phyloP scores from a whole-genome alignment of 2,797 vertebrate genomes.

The Uromys caudimaculatus region DNA sequence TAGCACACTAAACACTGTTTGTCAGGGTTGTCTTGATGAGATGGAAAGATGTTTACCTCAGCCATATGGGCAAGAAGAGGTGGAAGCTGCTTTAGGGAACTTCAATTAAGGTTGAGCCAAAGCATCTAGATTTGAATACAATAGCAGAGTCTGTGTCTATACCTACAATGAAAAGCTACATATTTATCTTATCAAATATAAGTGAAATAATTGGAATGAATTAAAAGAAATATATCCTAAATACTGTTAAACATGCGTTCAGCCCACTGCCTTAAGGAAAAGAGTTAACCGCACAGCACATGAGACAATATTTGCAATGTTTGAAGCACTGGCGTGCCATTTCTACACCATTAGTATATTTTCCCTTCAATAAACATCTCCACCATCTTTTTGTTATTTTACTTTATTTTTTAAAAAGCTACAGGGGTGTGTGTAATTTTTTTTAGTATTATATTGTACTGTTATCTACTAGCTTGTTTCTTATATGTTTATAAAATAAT shows the following conservation, averaged over 20 bases:
- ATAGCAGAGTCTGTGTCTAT: not conserved
- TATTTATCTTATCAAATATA: not conserved
- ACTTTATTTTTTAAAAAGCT: not conserved
- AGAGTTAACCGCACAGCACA: no score
- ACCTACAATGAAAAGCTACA: not conserved
- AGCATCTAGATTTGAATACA: conserved; percentile 10
- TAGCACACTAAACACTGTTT: not conserved
- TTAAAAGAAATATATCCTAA: not conserved
- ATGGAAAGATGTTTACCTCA: not conserved
- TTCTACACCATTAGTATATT: not conserved
- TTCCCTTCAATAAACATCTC: not conserved
- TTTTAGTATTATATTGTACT: not conserved
- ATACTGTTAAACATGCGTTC: no score
- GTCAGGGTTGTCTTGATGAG: not conserved
- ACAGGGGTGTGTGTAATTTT: not conserved
- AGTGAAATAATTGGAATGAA: not conserved
- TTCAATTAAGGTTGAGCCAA: not conserved
- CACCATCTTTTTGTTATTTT: not conserved
- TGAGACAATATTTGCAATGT: not conserved
- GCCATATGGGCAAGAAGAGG: not conserved
- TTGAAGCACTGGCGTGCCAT: not conserved
- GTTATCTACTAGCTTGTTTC: not conserved
- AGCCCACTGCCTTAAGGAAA: not conserved
- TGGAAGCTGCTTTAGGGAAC: not conserved
- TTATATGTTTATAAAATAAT: not conserved